Base-by-base conservation (phyloP, 2,888 invertebrate genomes). In the Acheta domesticus region DNA sequence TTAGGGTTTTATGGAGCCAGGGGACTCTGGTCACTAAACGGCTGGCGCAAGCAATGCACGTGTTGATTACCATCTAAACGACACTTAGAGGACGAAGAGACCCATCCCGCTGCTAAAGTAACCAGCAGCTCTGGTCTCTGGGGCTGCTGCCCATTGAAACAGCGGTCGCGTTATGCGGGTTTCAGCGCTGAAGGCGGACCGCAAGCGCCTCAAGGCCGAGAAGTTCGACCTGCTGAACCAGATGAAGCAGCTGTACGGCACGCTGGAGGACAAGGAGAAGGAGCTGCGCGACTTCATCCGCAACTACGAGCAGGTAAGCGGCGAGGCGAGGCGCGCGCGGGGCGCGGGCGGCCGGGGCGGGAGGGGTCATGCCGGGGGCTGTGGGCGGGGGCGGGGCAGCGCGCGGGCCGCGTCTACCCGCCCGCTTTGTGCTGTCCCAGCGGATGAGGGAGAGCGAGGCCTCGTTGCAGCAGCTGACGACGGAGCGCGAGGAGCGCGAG, bases 341-440 rank as follows among this genome's bases (percentile, higher is more conserved):
- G 36, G 36, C 36, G 62, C 3, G 62, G 62, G 62, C 11, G 5
- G 14, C n/a, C n/a, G 12, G 36, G 16, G 19, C 3, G 50, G 50
- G 14, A 3, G 1, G 50, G 12, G 50, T 1, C n/a, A 2, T 1
- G 19, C 2, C 2, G 50, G 2, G 50, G 50, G 50, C 50, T 19
- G 50, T 1, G 50, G 19, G 1, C 50, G 50, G 16, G 62, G 11
- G 3, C 94, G 84, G 97, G 97, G 86, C 89, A 90, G 97, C 81
- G 97, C 97, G 87, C 97, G 97, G 86, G 97, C 97, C 85, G 91
- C 96, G 83, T 96, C 95, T 88, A 97, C 96, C 87, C 97, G 97
- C 87, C 96, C 94, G 91, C 93, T 93, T 87, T 86, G 49, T 77
- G 23, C 73, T 49, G 73, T 86, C 48, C 36, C 62, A 95, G 91